These are phyloP conservation scores for Heliopora coerulea DNA, from an alignment of 92 coral and sea anemone genomes.

Conservation along the genomic window DNA sequence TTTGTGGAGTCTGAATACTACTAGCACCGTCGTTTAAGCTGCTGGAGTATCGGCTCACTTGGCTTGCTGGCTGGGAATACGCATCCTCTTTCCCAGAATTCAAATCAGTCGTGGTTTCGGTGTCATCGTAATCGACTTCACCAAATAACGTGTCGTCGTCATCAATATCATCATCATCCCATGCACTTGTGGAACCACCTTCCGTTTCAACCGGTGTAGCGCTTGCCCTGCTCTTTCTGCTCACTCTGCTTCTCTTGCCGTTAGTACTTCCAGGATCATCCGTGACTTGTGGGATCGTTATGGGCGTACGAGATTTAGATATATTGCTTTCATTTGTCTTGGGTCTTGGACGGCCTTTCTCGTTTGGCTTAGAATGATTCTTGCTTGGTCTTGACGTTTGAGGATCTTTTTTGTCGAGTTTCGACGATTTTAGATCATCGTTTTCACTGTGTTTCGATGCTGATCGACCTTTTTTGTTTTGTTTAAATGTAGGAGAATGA, in stretches of 20 bases:
- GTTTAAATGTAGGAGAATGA: background rate
- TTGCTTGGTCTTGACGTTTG: background rate
- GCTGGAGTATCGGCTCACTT: slow-evolving; percentile 14
- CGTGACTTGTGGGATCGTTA: slow-evolving; percentile 24
- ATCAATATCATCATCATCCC: slow-evolving; percentile 33
- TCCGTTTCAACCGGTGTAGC: background rate
- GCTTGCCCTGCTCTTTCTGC: background rate
- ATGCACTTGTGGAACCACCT: slow-evolving; percentile 16
- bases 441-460: background rate
- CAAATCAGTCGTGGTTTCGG: slow-evolving; percentile 24
- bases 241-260: slow-evolving; percentile 4
- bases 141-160: slow-evolving; percentile 17
- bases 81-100: background rate
- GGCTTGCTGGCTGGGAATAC: background rate
- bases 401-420: background rate
- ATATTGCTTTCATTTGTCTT: background rate
- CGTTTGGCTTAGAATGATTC: background rate
- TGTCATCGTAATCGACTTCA: slow-evolving; percentile 23
- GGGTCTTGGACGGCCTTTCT: background rate
- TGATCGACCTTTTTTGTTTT: background rate
- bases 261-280: slow-evolving; percentile 3
- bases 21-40: slow-evolving; percentile 9
- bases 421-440: background rate
- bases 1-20: slow-evolving; percentile 20
- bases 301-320: slow-evolving; percentile 19